These are phyloP conservation scores for Melitaea athalia DNA, from an alignment of 2,888 invertebrate species.

Conservation along the genomic window DNA sequence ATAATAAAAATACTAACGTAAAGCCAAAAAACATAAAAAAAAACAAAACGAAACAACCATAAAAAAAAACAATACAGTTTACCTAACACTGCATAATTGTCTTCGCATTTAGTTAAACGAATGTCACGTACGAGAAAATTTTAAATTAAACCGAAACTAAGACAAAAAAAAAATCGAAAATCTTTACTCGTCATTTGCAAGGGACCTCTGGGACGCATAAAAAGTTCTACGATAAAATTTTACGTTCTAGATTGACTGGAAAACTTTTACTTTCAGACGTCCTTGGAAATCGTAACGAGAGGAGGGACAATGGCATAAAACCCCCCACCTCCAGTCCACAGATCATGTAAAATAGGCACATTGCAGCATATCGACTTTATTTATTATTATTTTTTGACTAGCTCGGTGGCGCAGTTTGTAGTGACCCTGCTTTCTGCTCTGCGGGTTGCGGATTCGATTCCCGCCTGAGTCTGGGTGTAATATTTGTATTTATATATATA, in stretches of 20 bases:
- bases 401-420: no score
- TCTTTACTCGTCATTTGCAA: slow-evolving; percentile 27
- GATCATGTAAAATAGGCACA: not conserved
- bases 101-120: slow-evolving; percentile 2
- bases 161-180: slow-evolving; percentile 22
- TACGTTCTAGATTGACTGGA: slow-evolving; percentile 24
- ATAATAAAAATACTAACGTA: no score
- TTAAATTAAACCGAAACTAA: slow-evolving; percentile 20
- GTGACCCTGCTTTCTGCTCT: no score
- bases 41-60: not conserved
- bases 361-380: not conserved
- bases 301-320: not conserved
- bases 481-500: no score
- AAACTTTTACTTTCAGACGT: slow-evolving; percentile 27
- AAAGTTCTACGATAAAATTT: slow-evolving; percentile 40
- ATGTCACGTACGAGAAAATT: slow-evolving; percentile 18
- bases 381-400: no score
- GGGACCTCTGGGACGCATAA: slow-evolving; percentile 28
- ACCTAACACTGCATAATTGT: not conserved
- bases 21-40: no score
- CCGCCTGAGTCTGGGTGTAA: no score
- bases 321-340: not conserved
- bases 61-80: not conserved
- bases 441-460: no score
- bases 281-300: slow-evolving; percentile 16